These are phyloP conservation scores for Anodontia alba DNA, from an alignment of 2,888 invertebrate species.

Conservation along the genomic window DNA sequence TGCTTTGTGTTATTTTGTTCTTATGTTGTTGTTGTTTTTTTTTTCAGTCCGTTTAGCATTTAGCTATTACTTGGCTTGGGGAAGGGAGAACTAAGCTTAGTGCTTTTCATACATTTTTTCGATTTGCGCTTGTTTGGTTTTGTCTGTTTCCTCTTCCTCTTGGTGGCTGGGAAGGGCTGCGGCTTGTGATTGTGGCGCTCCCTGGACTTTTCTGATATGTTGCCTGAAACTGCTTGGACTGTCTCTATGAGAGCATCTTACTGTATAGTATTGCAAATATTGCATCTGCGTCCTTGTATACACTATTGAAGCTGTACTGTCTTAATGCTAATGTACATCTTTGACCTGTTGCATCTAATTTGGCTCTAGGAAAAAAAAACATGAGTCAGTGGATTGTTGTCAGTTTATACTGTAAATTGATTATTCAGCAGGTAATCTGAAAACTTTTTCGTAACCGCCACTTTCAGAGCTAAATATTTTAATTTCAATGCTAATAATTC, in stretches of 20 bases:
- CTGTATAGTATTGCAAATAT: neutral
- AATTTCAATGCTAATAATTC: neutral
- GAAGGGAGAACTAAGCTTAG: no score
- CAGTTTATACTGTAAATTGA: neutral
- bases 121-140: no score
- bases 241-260: neutral
- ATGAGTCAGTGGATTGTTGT: constrained; percentile 27
- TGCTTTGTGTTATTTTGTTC: no score
- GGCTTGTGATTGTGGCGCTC: no score
- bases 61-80: no score
- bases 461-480: neutral
- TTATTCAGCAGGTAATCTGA: neutral
- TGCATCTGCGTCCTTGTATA: constrained; percentile 26
- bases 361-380: constrained; percentile 21
- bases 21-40: no score
- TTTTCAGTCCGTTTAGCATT: no score
- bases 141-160: no score
- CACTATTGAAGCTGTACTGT: constrained; percentile 16
- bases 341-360: constrained; percentile 34
- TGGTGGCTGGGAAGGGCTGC: no score
- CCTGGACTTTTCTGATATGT: neutral
- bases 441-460: neutral
- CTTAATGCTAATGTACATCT: constrained; percentile 30
- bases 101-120: no score
- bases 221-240: neutral